Evolutionary conservation across 1,140 invertebrate genomes (phyloP), one percentile per base, ranked within the genome.

Genomic region (Hirudo medicinalis): DNA sequence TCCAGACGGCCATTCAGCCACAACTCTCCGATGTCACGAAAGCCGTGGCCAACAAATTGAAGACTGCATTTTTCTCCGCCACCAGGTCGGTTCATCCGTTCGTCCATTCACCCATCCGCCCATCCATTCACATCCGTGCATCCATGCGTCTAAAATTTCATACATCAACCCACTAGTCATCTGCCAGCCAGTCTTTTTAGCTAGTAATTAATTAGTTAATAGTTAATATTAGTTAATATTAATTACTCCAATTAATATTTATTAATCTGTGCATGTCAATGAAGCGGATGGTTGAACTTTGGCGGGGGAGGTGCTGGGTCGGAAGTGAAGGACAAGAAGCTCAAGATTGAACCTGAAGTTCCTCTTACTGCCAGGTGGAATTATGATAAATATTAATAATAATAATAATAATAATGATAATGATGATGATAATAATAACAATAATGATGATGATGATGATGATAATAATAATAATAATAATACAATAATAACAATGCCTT

Each of bases 41-140:
- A 79, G 91, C 90, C 73, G 89, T 95, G 72, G 91, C 91, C 22
- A 89, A 86, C 75, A 92, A 92, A 85, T 85, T 95, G 20, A 92
- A 90, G 78, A 90, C 87, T 72, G 86, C 85, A 69, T 81, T 89
- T 66, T 63, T 74, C 27, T 72, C 85, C 69, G 89, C 89, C 71
- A 86, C 91, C 74, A 89, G 90, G 89, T 92, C 84, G 86, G 69
- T 72, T 11, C 57, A 63, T 20, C 29, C 9, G 2, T 25, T 22
- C 20, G 15, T 63, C 29, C 29, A 15, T 63, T n/a, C 6, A 22
- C 17, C 15, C 19, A 13, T 63, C 15, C 20, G 8, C 1, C 29
- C 57, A 13, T 63, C 29, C 57, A 22, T 63, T 17, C 43, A 25
- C 55, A 60, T 60, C 27, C 55, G 15, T 63, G 0, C 43, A 49